Percentiles rank a stretch among this genome's conserved stretches.
phyloP scores from a whole-genome alignment of 1,140 invertebrate genomes.

The Halictus rubicundus region DNA sequence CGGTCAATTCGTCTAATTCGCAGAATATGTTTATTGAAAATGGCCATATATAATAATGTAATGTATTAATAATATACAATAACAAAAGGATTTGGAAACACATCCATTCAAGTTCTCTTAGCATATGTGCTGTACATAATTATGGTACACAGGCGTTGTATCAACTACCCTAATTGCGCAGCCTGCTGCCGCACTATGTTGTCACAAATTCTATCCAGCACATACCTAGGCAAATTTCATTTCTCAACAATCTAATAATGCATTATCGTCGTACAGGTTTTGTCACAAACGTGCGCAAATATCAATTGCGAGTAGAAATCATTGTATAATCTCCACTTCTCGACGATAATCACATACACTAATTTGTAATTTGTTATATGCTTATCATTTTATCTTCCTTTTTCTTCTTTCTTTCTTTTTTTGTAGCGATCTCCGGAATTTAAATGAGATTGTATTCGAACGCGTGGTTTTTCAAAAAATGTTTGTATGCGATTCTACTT shows the following conservation, averaged over 20 bases:
- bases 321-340: constrained; percentile 37
- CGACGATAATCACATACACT: constrained; percentile 57
- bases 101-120: constrained; percentile 53
- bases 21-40: constrained; percentile 70
- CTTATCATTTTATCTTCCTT: neutral
- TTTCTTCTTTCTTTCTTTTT: neutral
- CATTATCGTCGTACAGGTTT: constrained; percentile 55
- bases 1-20: constrained; percentile 46
- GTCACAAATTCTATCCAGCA: constrained; percentile 43
- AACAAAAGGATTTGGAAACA: constrained; percentile 63
- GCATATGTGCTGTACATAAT: constrained; percentile 30
- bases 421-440: constrained; percentile 32
- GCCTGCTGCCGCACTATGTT: constrained; percentile 11
- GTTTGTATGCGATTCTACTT: constrained; percentile 45
- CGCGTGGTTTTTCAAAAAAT: constrained; percentile 30
- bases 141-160: constrained; percentile 13
- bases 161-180: constrained; percentile 23
- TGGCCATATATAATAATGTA: constrained; percentile 67
- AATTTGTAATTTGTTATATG: constrained; percentile 48
- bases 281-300: constrained; percentile 41
- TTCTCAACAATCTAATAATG: constrained; percentile 52
- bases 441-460: constrained; percentile 41
- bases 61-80: constrained; percentile 65
- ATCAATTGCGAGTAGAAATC: constrained; percentile 41
- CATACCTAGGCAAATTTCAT: constrained; percentile 49